Conservation (phyloP, 2,797 vertebrate genomes). For the Rhynchonycteris naso region DNA sequence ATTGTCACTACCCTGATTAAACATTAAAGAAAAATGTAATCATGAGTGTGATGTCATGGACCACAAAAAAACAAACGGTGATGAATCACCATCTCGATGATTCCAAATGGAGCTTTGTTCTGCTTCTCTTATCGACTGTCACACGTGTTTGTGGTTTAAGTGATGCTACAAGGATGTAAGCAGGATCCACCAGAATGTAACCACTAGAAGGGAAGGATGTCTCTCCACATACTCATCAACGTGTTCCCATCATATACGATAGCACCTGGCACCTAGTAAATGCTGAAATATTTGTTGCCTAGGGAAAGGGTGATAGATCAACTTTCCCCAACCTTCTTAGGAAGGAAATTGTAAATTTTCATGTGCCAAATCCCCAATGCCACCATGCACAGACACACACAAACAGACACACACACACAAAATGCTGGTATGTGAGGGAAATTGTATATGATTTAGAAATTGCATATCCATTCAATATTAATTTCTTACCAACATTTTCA, state of each 20-base stretch:
- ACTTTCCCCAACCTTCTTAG: background rate
- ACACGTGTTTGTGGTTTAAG: fast-evolving
- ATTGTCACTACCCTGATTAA: background rate
- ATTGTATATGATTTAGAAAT: background rate
- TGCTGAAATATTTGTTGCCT: too few species aligned
- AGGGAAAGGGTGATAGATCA: fast-evolving
- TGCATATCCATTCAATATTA: background rate
- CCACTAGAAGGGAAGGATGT: fast-evolving
- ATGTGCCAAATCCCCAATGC: fast-evolving
- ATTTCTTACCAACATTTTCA: background rate
- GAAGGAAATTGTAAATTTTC: background rate
- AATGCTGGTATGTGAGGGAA: background rate
- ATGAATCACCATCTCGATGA: background rate
- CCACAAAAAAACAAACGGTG: background rate
- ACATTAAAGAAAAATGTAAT: background rate
- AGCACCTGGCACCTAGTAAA: fast-evolving
- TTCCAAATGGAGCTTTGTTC: background rate
- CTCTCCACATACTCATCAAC: fast-evolving
- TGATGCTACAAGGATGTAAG: fast-evolving
- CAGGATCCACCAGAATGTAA: fast-evolving
- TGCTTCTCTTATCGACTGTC: fast-evolving
- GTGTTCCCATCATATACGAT: fast-evolving
- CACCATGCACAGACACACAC: background rate
- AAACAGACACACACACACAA: background rate
- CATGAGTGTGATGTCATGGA: background rate